These are phyloP conservation scores for Xanthostigma xanthostigma DNA, from an alignment of 2,888 invertebrate species.

Conservation along the genomic window DNA sequence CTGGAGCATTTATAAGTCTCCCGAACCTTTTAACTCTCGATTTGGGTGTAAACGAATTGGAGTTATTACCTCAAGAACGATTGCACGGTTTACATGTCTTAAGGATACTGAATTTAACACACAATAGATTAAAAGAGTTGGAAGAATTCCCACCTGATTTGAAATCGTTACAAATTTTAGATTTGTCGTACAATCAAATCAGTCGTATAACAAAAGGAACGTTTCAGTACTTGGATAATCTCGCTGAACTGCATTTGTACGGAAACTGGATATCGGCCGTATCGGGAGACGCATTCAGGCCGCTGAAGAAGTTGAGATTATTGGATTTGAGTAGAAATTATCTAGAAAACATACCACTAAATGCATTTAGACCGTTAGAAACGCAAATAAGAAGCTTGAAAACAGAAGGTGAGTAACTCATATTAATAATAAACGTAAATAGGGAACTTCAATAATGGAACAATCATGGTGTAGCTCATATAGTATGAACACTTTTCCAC, in stretches of 20 bases:
- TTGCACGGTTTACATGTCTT: conserved; percentile 62
- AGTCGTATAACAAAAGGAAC: conserved; percentile 58
- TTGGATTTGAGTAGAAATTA: conserved; percentile 74
- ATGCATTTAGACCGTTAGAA: conserved; percentile 62
- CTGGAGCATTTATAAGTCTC: conserved; percentile 68
- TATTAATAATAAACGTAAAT: no score
- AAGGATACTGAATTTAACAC: conserved; percentile 64
- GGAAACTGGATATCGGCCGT: conserved; percentile 71
- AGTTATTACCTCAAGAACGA: conserved; percentile 69
- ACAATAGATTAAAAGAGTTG: conserved; percentile 64
- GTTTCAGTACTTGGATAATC: conserved; percentile 59
- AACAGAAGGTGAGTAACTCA: conserved; percentile 55
- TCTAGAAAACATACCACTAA: conserved; percentile 63
- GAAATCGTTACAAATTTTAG: conserved; percentile 60
- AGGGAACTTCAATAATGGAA: no score
- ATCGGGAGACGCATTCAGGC: conserved; percentile 62
- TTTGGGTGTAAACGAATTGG: conserved; percentile 68
- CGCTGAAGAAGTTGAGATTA: conserved; percentile 55
- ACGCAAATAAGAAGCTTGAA: conserved; percentile 64
- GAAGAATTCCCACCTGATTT: conserved; percentile 71
- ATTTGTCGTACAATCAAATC: conserved; percentile 72
- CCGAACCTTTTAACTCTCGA: conserved; percentile 64
- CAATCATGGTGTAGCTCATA: no score
- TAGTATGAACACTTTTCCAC: no score
- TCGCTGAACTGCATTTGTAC: conserved; percentile 62